Evolutionary conservation across 2,113 vertebrate genomes (phyloP), one percentile per base, ranked within the genome.

Genomic region (Ptyas mucosa): DNA sequence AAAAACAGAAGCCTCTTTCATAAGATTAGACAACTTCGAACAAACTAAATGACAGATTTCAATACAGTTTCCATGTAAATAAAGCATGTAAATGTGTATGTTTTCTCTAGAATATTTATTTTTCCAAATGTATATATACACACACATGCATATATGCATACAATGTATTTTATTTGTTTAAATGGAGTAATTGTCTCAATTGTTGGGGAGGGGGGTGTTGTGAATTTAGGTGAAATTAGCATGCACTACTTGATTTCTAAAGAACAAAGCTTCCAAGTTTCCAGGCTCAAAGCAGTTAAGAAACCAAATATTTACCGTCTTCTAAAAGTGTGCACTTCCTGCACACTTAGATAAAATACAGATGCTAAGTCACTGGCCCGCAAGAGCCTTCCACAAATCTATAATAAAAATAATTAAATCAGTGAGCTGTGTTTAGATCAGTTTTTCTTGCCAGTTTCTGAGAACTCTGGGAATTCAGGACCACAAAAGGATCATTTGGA

Each of bases 341-440:
- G 95, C 94, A 95, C 92, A 90, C 93, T 91, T 95, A 97, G 97
- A 98, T 98, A 97, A 95, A 97, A 98, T 98, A 95, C 98, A 98
- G 97, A 98, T 97, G 97, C 97, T 97, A 97, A 97, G 95, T 97
- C 96, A 96, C 89, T 96, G 97, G 97, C 96, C 96, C 96, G 97
- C 96, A 96, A 97, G 92, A 97, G 96, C 95, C 95, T 97, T 97
- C 94, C 95, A 97, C 96, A 97, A 97, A 98, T 97, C 97, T 97
- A 96, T 98, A 98, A 98, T 98, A 98, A 97, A 58, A 98, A 97
- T 98, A 98, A 99, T 99, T 98, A 98, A 98, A 99, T 98, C 98
- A 98, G 97, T 97, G 97, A 96, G 95, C 97, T 98, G 97, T 96
- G 96, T 98, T 98, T 97, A 98, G 97, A 98, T 98, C 97, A 97